Conservation (phyloP, 2,797 vertebrate genomes). For the Perodicticus potto region DNA sequence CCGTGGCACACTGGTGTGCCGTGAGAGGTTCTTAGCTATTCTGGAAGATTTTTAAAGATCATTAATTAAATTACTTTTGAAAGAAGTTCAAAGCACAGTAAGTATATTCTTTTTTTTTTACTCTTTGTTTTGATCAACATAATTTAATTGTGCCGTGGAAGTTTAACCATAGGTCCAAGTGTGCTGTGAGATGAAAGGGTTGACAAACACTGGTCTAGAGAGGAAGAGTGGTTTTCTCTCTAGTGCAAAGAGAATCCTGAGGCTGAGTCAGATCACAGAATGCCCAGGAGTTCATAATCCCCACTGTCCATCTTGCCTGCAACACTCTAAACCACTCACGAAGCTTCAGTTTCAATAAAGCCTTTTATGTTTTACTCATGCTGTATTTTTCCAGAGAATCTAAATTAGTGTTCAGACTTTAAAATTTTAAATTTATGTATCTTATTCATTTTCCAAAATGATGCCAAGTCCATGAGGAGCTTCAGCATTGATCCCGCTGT, state of each 20-base stretch:
- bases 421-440: neutral
- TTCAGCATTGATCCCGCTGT: neutral
- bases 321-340: neutral
- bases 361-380: neutral
- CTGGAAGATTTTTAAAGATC: no score
- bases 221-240: neutral
- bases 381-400: neutral
- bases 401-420: neutral
- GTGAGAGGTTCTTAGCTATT: no score
- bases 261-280: neutral
- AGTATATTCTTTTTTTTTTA: no score
- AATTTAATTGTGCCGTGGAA: no score
- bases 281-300: neutral
- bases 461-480: neutral
- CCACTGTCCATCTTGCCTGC: neutral
- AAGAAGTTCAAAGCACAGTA: no score
- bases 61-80: no score
- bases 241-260: neutral
- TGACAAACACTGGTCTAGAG: neutral
- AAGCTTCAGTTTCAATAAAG: neutral
- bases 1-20: no score
- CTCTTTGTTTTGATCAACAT: no score
- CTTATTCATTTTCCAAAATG: conserved; percentile 40
- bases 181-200: no score
- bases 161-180: no score